Evolutionary conservation across 2,888 invertebrate species (phyloP).

Genomic region (Aphodius sticticus): DNA sequence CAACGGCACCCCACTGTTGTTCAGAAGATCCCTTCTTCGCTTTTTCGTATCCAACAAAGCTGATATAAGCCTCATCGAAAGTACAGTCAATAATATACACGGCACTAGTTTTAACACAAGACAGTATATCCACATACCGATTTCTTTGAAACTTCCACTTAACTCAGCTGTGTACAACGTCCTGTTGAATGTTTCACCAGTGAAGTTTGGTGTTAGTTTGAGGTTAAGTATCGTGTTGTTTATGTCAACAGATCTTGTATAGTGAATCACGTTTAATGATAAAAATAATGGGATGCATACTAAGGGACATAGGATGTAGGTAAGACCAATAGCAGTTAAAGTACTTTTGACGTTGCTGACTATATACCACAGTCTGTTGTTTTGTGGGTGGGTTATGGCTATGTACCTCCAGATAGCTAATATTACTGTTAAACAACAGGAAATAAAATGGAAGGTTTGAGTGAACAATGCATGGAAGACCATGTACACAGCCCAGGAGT

Average conservation of each 20-base stretch:
- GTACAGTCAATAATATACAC: conserved; percentile 83
- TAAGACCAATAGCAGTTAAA: conserved; percentile 75
- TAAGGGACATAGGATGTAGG: conserved; percentile 84
- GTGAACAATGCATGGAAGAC: conserved; percentile 90
- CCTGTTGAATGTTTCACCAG: conserved; percentile 45
- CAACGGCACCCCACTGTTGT: conserved; percentile 57
- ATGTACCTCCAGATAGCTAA: conserved; percentile 93
- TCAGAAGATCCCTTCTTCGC: conserved; percentile 74
- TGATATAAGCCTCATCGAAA: conserved; percentile 79
- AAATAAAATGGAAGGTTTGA: conserved; percentile 88
- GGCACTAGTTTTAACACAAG: conserved; percentile 94
- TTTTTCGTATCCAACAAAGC: conserved; percentile 83
- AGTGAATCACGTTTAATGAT: conserved; percentile 71
- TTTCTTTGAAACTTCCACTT: conserved; percentile 69
- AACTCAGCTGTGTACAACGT: conserved; percentile 61
- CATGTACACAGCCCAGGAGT: conserved; percentile 83
- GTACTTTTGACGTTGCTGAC: conserved; percentile 80
- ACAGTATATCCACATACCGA: conserved; percentile 92
- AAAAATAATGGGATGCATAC: conserved; percentile 86
- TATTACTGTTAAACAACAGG: conserved; percentile 86
- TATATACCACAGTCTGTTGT: conserved; percentile 73
- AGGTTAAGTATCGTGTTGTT: conserved; percentile 57
- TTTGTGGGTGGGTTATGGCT: conserved; percentile 83
- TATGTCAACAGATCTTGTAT: conserved; percentile 45
- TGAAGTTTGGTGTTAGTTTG: conserved; percentile 47